Conservation (phyloP, 1,140 invertebrate genomes). For the Drosophila azteca region DNA sequence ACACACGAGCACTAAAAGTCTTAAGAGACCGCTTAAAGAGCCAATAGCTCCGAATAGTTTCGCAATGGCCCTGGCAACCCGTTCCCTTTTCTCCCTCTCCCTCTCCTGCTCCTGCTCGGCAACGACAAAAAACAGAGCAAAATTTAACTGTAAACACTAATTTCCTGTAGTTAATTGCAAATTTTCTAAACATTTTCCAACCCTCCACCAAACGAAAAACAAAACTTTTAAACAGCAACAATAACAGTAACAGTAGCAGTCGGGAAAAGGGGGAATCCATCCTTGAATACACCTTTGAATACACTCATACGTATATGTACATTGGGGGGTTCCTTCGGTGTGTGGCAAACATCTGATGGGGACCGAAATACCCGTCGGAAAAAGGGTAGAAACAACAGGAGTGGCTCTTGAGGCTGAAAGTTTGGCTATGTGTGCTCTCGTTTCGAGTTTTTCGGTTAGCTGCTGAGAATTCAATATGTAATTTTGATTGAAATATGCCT, state of each 20-base stretch:
- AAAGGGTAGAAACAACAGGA: conserved; percentile 18
- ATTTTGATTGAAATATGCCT: conserved; percentile 81
- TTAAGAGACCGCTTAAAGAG: neutral
- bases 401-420: conserved; percentile 36
- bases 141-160: conserved; percentile 63
- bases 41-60: conserved; percentile 12
- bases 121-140: conserved; percentile 20
- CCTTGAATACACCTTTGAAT: neutral
- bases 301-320: conserved; percentile 2
- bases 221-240: conserved; percentile 36
- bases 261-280: neutral
- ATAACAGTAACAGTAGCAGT: neutral
- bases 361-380: too few species aligned
- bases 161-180: conserved; percentile 81
- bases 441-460: conserved; percentile 46
- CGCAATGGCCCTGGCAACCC: neutral
- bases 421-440: conserved; percentile 28
- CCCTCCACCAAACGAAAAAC: conserved; percentile 1
- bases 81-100: too few species aligned
- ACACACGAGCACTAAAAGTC: neutral
- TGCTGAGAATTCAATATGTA: conserved; percentile 67
- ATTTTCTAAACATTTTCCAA: conserved; percentile 66
- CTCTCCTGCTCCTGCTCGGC: too few species aligned
- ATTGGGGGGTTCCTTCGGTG: too few species aligned
- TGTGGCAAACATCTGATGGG: too few species aligned